A percentile compares a stretch with the other conserved stretches of the same genome.
Conservation (phyloP, 2,113 vertebrate genomes). For the Oxyruncus cristatus region DNA sequence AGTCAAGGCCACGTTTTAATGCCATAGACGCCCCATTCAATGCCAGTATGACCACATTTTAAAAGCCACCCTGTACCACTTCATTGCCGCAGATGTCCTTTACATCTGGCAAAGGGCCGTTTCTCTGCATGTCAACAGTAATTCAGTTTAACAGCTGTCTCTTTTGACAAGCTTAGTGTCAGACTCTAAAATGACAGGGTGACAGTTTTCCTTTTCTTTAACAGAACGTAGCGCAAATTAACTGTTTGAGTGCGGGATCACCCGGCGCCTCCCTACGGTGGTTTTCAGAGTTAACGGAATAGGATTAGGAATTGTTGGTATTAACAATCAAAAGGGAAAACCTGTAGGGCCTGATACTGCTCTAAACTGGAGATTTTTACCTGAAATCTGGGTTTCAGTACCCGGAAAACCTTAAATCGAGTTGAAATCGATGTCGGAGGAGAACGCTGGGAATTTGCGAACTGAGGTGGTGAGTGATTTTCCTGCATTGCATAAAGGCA, state of each 20-base stretch:
- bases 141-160: conserved; percentile 85
- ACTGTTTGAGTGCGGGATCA: conserved; percentile 65
- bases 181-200: conserved; percentile 79
- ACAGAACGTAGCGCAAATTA: conserved; percentile 74
- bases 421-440: neutral
- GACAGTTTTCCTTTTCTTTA: conserved; percentile 77
- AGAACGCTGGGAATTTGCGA: neutral
- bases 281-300: neutral
- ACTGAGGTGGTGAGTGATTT: neutral
- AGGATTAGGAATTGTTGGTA: neutral
- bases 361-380: neutral
- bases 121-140: conserved; percentile 79
- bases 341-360: neutral
- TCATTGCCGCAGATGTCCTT: conserved; percentile 81
- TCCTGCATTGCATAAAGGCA: neutral
- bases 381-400: neutral
- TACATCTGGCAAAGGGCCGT: conserved; percentile 80
- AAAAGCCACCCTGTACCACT: conserved; percentile 77
- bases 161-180: conserved; percentile 83
- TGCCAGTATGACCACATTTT: conserved; percentile 75
- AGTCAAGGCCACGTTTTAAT: conserved; percentile 73
- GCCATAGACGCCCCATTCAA: conserved; percentile 71
- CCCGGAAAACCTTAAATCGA: neutral
- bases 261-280: neutral
- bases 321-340: neutral